phyloP scores from a whole-genome alignment of 2,888 invertebrate species.

The Lamellibrachia satsuma region DNA sequence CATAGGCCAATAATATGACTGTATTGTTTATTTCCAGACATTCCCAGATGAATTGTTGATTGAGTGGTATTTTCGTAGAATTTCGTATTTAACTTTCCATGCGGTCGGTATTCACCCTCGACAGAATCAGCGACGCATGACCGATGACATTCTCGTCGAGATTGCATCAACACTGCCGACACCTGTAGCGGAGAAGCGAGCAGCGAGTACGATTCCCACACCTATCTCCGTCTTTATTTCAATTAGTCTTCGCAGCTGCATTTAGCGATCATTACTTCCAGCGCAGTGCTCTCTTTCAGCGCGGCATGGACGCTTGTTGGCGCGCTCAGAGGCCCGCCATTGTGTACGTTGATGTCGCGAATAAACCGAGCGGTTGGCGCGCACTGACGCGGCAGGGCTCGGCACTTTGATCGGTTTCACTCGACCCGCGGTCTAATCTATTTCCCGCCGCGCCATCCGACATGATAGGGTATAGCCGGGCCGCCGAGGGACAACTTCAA shows the following conservation, averaged over 20 bases:
- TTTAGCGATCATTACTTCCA: conserved; percentile 6
- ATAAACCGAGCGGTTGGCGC: not conserved
- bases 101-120: too few species aligned
- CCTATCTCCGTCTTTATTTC: not conserved
- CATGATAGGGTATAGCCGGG: not conserved
- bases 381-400: not conserved
- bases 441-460: not conserved
- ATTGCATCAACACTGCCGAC: not conserved
- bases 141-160: not conserved
- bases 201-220: not conserved
- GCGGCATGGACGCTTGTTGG: not conserved
- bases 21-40: not conserved
- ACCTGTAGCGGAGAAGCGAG: not conserved
- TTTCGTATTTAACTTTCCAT: not conserved
- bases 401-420: conserved; percentile 12
- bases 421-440: conserved; percentile 4
- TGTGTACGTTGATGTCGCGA: not conserved
- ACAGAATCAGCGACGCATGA: not conserved
- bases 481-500: not conserved
- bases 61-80: not conserved
- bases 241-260: conserved; percentile 7
- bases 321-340: not conserved
- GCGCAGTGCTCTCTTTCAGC: not conserved
- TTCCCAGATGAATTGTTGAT: not conserved
- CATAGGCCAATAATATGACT: not conserved